Evolutionary conservation across 2,113 vertebrate species (phyloP), one percentile per base, ranked within the genome.

Genomic region (Todiramphus chloris): DNA sequence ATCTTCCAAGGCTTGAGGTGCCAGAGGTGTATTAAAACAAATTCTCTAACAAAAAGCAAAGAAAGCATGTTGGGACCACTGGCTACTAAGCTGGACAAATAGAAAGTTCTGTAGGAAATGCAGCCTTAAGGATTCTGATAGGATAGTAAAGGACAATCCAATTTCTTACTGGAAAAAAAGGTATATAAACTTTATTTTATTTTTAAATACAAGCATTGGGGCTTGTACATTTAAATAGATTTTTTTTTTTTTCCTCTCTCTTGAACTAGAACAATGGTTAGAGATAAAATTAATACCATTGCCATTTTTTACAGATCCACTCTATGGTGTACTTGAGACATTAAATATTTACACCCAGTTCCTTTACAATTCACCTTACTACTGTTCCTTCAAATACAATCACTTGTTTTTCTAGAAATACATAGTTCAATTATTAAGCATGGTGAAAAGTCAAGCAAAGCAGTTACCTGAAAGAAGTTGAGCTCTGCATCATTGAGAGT

Each of bases 401-500:
- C 5, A 39, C 20, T 39, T 63, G 3, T 25, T 94, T 43, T 59
- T 31, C 27, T 44, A 64, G 10, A 51, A 87, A 72, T 63, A 48
- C 1, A 51, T 0, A 83, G 24, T 53, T 75, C 20, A 88, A 31
- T 31, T 77, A 79, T 33, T 25, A 70, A 59, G 11, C 25, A 60
- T 2, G 13, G 37, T 23, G 28, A 46, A 87, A 73, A 87, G 19
- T 46, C 9, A 89, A 74, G 35, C 21, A 87, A 28, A 33, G 56
- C 16, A 56, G 39, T 35, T 86, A 99, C 99, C 99, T 99, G 99
- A 96, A 99, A 99, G 97, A 99, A 99, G 97, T 99, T 99, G 85
- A 99, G 99, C 94, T 99, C 99, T 30, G 98, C 98, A 98, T 99
- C 99, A 27, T 99, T 99, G n/a, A 99, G 98, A 77, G 99, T 98